Percentiles rank a stretch among this genome's conserved stretches.
Conservation (phyloP, 2,888 invertebrate species). For the Liopterus haemorrhoidalis region DNA sequence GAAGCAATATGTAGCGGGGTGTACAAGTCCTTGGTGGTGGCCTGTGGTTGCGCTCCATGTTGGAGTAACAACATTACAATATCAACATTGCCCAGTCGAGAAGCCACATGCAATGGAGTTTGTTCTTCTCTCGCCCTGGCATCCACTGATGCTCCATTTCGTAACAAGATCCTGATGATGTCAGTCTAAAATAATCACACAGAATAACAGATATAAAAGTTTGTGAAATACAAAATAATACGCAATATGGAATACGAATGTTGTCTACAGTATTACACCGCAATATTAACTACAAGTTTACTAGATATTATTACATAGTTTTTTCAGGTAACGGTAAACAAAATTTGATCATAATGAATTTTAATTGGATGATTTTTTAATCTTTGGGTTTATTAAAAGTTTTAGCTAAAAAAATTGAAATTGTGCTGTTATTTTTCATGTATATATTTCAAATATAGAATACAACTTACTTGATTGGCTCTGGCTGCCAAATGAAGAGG, state of each 20-base stretch:
- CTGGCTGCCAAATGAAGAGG: constrained; percentile 93
- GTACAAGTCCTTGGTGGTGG: constrained; percentile 90
- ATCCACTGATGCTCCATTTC: constrained; percentile 79
- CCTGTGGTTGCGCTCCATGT: constrained; percentile 85
- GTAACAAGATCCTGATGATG: constrained; percentile 86
- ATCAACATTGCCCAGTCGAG: constrained; percentile 91
- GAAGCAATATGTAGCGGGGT: constrained; percentile 96
- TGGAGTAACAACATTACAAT: constrained; percentile 90
- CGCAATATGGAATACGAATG: too few species aligned
- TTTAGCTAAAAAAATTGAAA: constrained; percentile 10
- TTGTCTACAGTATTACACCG: too few species aligned
- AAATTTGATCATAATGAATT: too few species aligned
- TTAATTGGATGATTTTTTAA: too few species aligned
- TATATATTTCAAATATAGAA: background rate
- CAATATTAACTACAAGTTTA: too few species aligned
- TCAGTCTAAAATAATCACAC: constrained; percentile 57
- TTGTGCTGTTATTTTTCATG: background rate
- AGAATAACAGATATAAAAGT: too few species aligned
- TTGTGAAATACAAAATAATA: too few species aligned
- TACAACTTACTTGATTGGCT: constrained; percentile 71
- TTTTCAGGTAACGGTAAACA: too few species aligned
- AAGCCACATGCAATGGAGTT: constrained; percentile 94
- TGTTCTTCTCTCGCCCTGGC: constrained; percentile 79
- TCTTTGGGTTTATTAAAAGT: too few species aligned
- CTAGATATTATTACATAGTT: too few species aligned